Conservation (phyloP, 2,113 vertebrate genomes). For the Cebus imitator region DNA sequence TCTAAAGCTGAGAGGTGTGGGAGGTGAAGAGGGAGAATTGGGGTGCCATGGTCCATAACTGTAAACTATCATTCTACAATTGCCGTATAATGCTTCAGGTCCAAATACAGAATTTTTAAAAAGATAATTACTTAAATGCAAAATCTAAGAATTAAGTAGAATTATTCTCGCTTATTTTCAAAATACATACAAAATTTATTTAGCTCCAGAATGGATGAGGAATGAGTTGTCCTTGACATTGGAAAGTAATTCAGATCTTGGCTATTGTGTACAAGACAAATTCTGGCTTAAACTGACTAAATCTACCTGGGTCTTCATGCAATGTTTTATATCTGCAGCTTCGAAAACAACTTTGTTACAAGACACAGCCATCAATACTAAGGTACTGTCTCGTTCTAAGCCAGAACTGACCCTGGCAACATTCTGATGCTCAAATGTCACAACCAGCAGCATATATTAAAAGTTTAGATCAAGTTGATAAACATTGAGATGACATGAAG, state of each 20-base stretch:
- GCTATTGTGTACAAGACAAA: background rate
- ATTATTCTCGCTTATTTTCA: background rate
- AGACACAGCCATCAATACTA: background rate
- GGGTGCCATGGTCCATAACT: fast-evolving
- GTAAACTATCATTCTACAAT: background rate
- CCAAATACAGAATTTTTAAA: background rate
- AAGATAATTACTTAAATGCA: background rate
- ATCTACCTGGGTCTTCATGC: background rate
- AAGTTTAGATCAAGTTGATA: background rate
- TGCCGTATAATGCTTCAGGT: background rate
- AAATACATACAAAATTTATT: background rate
- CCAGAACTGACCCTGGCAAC: background rate
- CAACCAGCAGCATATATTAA: background rate
- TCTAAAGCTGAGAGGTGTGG: no score
- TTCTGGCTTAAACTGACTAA: background rate
- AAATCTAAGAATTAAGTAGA: background rate
- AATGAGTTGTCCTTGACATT: background rate
- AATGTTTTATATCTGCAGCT: background rate
- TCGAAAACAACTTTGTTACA: background rate
- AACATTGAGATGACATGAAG: background rate
- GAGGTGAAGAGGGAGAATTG: background rate
- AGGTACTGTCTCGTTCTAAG: background rate
- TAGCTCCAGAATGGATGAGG: background rate
- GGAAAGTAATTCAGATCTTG: background rate
- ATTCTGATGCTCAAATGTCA: background rate